Conservation (phyloP, 1,140 invertebrate genomes). For the Macrosteles quadrilineatus region DNA sequence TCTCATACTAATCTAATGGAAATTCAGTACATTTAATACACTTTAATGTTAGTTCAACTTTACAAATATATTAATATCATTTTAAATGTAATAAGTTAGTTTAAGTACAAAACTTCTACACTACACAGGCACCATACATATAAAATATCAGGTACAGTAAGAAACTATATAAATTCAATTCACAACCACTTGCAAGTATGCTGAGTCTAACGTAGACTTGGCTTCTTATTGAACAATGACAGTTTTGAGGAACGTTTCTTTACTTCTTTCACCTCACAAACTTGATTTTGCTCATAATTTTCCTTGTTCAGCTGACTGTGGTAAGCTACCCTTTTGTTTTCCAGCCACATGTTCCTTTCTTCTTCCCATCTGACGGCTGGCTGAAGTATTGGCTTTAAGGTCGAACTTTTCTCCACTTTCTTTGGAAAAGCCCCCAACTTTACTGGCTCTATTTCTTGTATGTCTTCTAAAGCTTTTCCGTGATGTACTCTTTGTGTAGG, state of each 20-base stretch:
- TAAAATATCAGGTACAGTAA: no score
- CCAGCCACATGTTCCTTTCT: constrained; percentile 25
- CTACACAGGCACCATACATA: no score
- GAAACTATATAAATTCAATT: no score
- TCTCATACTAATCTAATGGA: no score
- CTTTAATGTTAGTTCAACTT: no score
- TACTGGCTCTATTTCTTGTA: not conserved
- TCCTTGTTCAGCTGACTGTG: not conserved
- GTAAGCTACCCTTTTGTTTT: constrained; percentile 21
- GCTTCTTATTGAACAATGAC: constrained; percentile 2
- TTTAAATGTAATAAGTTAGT: no score
- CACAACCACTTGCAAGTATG: no score
- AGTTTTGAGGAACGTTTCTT: constrained; percentile 9
- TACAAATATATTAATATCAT: no score
- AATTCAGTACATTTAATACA: no score
- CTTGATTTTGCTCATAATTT: constrained; percentile 5
- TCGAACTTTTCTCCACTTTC: not conserved
- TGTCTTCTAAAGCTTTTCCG: not conserved
- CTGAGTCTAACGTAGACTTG: not conserved
- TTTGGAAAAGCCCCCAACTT: not conserved
- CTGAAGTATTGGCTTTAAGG: not conserved
- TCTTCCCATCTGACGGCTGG: not conserved
- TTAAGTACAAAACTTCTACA: no score
- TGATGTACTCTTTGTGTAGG: not conserved
- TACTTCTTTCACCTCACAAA: not conserved